These are phyloP conservation scores for Zaprionus kolodkinae DNA, from an alignment of 1,140 invertebrate species.

Conservation along the genomic window DNA sequence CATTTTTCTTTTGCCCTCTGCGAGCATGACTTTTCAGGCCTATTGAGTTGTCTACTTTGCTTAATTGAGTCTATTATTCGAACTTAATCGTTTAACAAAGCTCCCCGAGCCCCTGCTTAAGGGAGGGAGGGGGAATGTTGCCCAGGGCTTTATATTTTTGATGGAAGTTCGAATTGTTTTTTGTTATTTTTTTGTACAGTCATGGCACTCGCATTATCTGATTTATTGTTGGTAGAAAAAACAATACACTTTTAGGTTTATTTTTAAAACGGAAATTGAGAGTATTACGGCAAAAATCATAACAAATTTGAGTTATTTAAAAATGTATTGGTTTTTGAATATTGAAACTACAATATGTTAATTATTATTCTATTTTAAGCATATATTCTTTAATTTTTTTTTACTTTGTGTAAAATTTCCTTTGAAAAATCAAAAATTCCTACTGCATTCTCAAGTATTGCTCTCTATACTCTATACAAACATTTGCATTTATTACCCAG, in stretches of 20 bases:
- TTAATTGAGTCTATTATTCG: slow-evolving; percentile 76
- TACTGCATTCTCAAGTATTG: neutral
- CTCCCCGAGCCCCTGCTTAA: neutral
- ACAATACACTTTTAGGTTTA: neutral
- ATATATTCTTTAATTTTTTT: too few species aligned
- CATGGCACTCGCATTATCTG: slow-evolving; percentile 13
- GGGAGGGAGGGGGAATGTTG: slow-evolving; percentile 29
- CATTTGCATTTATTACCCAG: slow-evolving; percentile 23
- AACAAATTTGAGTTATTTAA: too few species aligned
- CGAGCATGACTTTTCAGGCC: slow-evolving; percentile 42
- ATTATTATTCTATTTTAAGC: too few species aligned
- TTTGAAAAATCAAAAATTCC: neutral
- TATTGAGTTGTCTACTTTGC: slow-evolving; percentile 77
- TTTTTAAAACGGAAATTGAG: neutral
- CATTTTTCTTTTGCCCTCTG: slow-evolving; percentile 36
- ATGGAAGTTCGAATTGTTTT: neutral
- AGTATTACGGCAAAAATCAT: too few species aligned
- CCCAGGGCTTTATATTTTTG: slow-evolving; percentile 18
- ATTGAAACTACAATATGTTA: too few species aligned
- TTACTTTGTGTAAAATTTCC: neutral
- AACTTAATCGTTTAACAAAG: slow-evolving; percentile 69
- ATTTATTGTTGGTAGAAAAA: neutral
- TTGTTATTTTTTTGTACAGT: neutral
- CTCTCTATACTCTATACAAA: neutral
- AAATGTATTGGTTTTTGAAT: too few species aligned